Base-by-base conservation (phyloP, 2,888 invertebrate species). In the Eupithecia insigniata region DNA sequence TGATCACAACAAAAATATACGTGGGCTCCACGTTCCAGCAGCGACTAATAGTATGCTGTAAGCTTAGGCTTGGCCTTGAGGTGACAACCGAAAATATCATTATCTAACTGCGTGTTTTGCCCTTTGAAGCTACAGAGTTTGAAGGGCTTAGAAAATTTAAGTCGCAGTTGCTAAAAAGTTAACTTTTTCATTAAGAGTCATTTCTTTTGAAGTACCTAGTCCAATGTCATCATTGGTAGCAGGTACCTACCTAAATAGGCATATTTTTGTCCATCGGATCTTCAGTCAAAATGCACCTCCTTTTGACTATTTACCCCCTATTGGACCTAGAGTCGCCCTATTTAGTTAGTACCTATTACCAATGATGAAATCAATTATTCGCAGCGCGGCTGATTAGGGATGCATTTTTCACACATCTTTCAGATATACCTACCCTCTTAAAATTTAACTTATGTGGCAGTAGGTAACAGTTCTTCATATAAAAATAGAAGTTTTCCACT, bases 1-100 rank as follows among this genome's bases (percentile, higher is more conserved):
- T 91, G 91, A 86, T 84, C 83, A 80, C 79, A 84, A 84, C 85
- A 88, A 88, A 77, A 76, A 77, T 75, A 91, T 90, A 90, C 32
- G 32, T 62, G 61, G 61, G 18, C 10, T 61, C 1, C 61, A n/a
- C 61, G 61, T 61, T 61, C 61, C 32, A 61, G 61, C 61, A 18
- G 30, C 16, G 10, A 32, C 46, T 61, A 60, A 30, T 60, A 61
- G 61, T 61, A 32, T 61, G 30, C 61, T 10, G 61, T 61, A 30
- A 61, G 61, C 61, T 61, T 61, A 30, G 0, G 18, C 32, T n/a
- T 30, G 61, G 30, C 75, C 77, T 77, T 72, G 76, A 66, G 64
- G 65, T 71, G 75, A 72, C 68, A 74, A 72, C 72, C 73, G 72
- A 70, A 71, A 36, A 75, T 61, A 32, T 61, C 22, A 51, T 51